Base-by-base conservation (phyloP, 1,140 invertebrate genomes). In the Epicauta chinensis region DNA sequence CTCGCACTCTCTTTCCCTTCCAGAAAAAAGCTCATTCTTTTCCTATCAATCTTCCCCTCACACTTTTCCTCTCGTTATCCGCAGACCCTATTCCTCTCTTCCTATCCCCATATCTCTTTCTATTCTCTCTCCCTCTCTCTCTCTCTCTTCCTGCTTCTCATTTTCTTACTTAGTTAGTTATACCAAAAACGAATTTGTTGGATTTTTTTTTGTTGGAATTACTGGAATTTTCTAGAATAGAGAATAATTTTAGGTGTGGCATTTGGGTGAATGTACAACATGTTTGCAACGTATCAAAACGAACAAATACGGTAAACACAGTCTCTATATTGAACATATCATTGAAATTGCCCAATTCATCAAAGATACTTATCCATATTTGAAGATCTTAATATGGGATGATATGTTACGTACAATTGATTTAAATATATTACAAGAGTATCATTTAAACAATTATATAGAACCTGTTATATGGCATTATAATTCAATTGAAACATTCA, bases 371-470 rank as follows among this genome's bases (percentile, higher is more conserved):
- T 83, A 80, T 71, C 79, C 83, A 0, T 72, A 75, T 12, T 71
- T 90, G 13, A 83, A 77, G 37, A 80, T 88, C 13, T 81, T 97
- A 3, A 84, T 97, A 61, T 97, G 94, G 94, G 92, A 97, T 64
- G 94, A 97, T 67, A 95, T 97, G 89, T 64, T 96, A 30, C 74
- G 90, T 17, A 76, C 81, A 14, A 83, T 91, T 32, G 64, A 65
- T 42, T 30, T 46, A 16, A 51, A 52, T 42, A 42, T 61, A 15
- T 51, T 66, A 42, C 59, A 63, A 59, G 64, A 63, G 17, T 66
- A 65, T 48, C 48, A 61, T 41, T 37, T 63, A 7, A 81, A 82
- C 1, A 78, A 80, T 34, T 76, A 87, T 44, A 81, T 92, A 4
- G 86, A 93, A 69, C 86, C 85, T 1, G 91, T 94, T 79, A 80